phyloP scores from a whole-genome alignment of 2,113 vertebrate genomes.

The Theristicus caerulescens region DNA sequence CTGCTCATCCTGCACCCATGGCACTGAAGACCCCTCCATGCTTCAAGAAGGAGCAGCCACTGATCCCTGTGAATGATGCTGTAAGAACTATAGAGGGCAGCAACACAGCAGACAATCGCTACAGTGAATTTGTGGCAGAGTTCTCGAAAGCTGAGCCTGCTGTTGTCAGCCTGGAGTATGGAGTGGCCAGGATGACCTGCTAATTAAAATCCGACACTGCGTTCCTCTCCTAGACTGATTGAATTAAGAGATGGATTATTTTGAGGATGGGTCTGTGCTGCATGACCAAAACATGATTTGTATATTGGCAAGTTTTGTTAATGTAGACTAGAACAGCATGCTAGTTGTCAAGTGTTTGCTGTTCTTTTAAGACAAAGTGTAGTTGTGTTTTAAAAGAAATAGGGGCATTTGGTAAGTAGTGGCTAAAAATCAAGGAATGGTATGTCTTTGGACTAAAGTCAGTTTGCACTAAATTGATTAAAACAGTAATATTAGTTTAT shows the following conservation, averaged over 20 bases:
- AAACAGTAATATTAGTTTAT: constrained; percentile 36
- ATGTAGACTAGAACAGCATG: constrained; percentile 44
- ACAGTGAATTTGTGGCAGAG: constrained; percentile 81
- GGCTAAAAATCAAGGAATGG: constrained; percentile 15
- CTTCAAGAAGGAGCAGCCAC: constrained; percentile 81
- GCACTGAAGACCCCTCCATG: constrained; percentile 78
- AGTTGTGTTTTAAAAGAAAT: constrained; percentile 25
- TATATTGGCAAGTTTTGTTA: constrained; percentile 7
- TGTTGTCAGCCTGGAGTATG: constrained; percentile 91
- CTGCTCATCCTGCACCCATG: constrained; percentile 68
- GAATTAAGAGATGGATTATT: not conserved
- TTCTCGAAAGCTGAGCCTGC: constrained; percentile 87
- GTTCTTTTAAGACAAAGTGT: constrained; percentile 9
- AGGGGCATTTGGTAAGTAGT: constrained; percentile 20
- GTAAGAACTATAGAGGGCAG: constrained; percentile 93
- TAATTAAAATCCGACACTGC: constrained; percentile 42
- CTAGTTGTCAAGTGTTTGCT: constrained; percentile 35
- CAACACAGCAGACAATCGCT: constrained; percentile 88
- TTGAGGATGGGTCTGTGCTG: constrained; percentile 18
- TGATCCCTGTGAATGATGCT: constrained; percentile 68
- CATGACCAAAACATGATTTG: constrained; percentile 34
- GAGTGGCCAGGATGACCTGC: constrained; percentile 95
- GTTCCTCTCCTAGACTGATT: not conserved
- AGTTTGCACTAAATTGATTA: constrained; percentile 53
- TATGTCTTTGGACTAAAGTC: not conserved